Conservation (phyloP, 2,797 vertebrate genomes). For the Tokudaia tokunoshimensis region DNA sequence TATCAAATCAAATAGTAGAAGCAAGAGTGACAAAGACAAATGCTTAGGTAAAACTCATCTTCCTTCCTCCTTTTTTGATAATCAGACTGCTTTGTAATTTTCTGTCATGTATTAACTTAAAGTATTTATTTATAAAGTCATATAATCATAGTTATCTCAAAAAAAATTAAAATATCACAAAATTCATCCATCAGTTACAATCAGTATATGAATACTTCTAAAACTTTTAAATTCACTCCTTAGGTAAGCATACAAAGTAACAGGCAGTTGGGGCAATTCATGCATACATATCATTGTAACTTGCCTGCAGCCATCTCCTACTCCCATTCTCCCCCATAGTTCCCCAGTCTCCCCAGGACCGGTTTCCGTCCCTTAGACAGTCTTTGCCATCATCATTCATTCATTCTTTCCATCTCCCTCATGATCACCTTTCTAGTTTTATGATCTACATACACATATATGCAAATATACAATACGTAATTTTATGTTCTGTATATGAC, state of each 20-base stretch:
- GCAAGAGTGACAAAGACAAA: neutral
- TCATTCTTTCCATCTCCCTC: neutral
- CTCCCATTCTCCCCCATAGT: no score
- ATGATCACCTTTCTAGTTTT: neutral
- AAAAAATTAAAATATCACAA: slow-evolving; percentile 2
- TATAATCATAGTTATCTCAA: neutral
- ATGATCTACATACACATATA: neutral
- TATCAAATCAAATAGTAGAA: slow-evolving; percentile 1
- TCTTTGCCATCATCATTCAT: neutral
- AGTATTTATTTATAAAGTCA: slow-evolving; percentile 38
- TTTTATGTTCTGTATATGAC: neutral
- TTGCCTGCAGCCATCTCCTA: neutral
- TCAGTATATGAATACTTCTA: neutral
- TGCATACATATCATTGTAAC: neutral
- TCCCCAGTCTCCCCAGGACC: neutral
- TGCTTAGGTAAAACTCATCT: neutral
- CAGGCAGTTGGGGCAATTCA: neutral
- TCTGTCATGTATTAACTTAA: slow-evolving; percentile 15
- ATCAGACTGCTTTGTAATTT: slow-evolving; percentile 2
- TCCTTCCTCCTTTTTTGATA: neutral
- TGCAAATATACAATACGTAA: neutral
- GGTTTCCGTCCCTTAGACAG: neutral
- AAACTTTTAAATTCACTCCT: neutral
- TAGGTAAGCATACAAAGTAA: neutral
- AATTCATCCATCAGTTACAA: slow-evolving; percentile 12